phyloP scores from a whole-genome alignment of 2,797 vertebrate species.

The Falco peregrinus region DNA sequence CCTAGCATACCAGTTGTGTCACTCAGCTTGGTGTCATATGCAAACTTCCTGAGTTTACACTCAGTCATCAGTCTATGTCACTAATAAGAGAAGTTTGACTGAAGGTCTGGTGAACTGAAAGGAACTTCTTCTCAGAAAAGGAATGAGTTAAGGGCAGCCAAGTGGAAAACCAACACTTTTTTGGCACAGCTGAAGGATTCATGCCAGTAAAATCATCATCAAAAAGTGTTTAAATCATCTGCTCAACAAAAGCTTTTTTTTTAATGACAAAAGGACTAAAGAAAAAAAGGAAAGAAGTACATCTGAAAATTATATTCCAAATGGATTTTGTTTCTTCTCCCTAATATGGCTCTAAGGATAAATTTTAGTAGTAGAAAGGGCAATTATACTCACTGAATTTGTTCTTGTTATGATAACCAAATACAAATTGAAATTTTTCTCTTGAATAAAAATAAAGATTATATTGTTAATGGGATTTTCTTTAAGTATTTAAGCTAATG shows the following conservation, averaged over 20 bases:
- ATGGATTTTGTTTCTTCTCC: not conserved
- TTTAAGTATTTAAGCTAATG: conserved; percentile 4
- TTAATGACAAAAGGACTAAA: not conserved
- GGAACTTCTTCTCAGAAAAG: not conserved
- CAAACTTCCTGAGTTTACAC: not conserved
- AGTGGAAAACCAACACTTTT: not conserved
- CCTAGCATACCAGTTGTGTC: rapidly evolving
- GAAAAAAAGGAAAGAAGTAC: not conserved
- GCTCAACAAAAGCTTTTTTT: not conserved
- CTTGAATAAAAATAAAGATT: not conserved
- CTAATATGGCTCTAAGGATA: not conserved
- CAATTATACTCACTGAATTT: not conserved
- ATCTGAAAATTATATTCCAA: not conserved
- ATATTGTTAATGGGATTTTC: not conserved
- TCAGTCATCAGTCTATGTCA: not conserved
- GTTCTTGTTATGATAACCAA: not conserved
- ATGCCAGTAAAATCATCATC: rapidly evolving
- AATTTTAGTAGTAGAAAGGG: not conserved
- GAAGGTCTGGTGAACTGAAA: not conserved
- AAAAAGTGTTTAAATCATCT: not conserved
- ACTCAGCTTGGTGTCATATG: not conserved
- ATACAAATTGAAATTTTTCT: not conserved
- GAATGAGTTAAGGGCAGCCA: not conserved
- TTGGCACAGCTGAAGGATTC: not conserved
- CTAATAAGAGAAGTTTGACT: not conserved